Evolutionary conservation across 2,797 vertebrate species (phyloP).

Genomic region (Macropus fuliginosus): DNA sequence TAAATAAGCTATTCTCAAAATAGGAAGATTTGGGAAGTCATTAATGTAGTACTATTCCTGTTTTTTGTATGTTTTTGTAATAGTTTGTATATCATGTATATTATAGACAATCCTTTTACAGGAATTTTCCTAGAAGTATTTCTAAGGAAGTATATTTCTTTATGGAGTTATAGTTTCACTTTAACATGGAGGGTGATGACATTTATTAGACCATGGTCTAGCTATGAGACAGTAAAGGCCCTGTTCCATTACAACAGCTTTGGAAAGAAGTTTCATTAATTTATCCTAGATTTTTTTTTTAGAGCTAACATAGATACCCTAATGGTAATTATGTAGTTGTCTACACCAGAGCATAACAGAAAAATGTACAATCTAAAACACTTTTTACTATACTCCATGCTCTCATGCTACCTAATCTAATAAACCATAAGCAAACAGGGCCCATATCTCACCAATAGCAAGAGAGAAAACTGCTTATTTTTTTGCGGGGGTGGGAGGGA

Average conservation of each 20-base stretch:
- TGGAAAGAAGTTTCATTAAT: conserved; percentile 1
- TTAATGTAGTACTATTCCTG: not conserved
- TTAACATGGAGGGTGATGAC: not conserved
- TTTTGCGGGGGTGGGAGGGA: not conserved
- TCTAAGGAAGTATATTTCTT: not conserved
- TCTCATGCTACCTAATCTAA: not conserved
- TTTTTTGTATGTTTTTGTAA: not conserved
- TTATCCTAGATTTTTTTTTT: not conserved
- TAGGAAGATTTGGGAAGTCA: not conserved
- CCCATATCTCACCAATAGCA: not conserved
- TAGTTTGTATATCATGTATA: not conserved
- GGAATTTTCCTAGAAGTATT: not conserved
- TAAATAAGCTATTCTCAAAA: not conserved
- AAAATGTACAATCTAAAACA: not conserved
- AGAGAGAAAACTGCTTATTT: not conserved
- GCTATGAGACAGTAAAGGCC: not conserved
- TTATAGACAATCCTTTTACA: not conserved
- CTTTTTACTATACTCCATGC: not conserved
- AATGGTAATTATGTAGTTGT: not conserved
- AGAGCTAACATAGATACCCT: not conserved
- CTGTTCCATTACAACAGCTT: not conserved
- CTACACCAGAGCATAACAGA: not conserved
- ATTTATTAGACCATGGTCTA: not conserved
- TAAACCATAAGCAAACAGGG: not conserved
- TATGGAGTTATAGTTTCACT: not conserved